Conservation (phyloP, 1,140 invertebrate genomes). For the Trinorchestia longiramus region DNA sequence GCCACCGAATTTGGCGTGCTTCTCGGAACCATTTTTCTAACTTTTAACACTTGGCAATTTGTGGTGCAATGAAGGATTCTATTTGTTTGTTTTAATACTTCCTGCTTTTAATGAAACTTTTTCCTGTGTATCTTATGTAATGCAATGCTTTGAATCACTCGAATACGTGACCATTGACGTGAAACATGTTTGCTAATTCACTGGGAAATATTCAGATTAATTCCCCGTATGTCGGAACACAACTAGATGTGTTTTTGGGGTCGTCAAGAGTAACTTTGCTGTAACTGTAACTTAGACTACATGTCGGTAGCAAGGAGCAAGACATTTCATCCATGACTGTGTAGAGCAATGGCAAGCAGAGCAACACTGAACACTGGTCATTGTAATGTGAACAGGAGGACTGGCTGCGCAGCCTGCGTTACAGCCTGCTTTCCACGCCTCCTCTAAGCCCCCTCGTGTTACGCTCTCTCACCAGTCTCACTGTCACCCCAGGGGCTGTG, state of each 20-base stretch:
- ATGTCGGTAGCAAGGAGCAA: too few species aligned
- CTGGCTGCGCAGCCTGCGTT: conserved; percentile 8
- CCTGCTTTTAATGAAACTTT: background rate
- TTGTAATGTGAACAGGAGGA: background rate
- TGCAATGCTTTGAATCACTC: background rate
- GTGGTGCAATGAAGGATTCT: too few species aligned
- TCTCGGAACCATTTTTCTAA: too few species aligned
- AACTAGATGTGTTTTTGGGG: too few species aligned
- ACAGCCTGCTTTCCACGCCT: background rate
- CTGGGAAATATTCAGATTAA: background rate
- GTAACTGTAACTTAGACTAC: too few species aligned
- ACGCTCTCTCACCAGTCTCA: background rate
- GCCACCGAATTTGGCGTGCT: too few species aligned
- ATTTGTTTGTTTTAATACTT: too few species aligned
- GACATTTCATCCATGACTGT: too few species aligned
- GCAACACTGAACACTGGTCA: background rate
- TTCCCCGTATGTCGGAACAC: too few species aligned
- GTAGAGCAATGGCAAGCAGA: background rate
- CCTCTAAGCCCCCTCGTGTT: background rate
- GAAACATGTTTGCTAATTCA: background rate
- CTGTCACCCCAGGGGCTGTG: background rate
- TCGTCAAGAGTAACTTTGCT: too few species aligned
- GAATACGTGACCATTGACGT: background rate
- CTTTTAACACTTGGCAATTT: too few species aligned
- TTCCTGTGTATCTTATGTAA: background rate